phyloP scores from a whole-genome alignment of 2,113 vertebrate species.

The Pipra filicauda region DNA sequence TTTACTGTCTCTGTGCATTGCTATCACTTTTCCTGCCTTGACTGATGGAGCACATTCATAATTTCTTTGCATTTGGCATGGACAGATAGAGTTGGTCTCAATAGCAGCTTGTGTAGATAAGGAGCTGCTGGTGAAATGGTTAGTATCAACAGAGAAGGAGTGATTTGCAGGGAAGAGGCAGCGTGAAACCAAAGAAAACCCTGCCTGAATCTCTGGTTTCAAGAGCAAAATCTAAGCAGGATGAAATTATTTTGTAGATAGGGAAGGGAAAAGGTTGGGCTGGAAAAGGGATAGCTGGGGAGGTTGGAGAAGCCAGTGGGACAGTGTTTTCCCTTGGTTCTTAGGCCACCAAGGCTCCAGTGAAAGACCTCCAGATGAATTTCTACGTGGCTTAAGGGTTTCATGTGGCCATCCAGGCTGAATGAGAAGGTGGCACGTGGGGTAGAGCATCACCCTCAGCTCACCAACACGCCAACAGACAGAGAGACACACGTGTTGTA shows the following conservation, averaged over 20 bases:
- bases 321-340: accelerated
- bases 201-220: background rate
- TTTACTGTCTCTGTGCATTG: background rate
- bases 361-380: background rate
- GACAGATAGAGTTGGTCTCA: background rate
- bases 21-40: background rate
- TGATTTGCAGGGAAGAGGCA: background rate
- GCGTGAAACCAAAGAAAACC: background rate
- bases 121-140: background rate
- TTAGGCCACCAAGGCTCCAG: background rate
- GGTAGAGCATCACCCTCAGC: background rate
- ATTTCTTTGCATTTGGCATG: background rate
- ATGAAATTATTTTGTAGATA: background rate
- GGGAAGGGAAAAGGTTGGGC: background rate
- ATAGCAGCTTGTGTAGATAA: background rate
- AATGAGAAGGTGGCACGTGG: background rate
- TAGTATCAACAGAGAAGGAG: background rate
- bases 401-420: background rate
- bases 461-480: background rate
- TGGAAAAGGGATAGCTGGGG: background rate
- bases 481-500: accelerated
- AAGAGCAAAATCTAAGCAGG: background rate
- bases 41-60: constrained; percentile 11
- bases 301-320: background rate
- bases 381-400: background rate